Evolutionary conservation across 1,140 invertebrate genomes (phyloP), one percentile per base, ranked within the genome.

Genomic region (Thaumetopoea pityocampa): DNA sequence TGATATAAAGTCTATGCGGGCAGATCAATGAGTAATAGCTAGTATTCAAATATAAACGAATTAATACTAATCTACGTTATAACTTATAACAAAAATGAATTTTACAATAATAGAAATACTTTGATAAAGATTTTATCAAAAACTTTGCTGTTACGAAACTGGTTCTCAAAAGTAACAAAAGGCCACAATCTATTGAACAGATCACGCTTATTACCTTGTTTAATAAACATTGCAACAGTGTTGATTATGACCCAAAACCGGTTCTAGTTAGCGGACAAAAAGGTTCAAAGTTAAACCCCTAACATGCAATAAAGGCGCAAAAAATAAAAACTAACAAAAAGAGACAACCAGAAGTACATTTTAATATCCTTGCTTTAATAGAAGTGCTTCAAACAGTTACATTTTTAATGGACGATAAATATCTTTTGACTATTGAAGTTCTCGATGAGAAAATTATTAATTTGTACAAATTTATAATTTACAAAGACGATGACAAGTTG

Each of bases 211-310:
- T 79, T 79, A 71, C 61, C 67, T 72, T 77, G 76, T 79, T 77
- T 78, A 77, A 80, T 82, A 82, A 82, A 81, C 66, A 76, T 76
- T 61, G 72, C 72, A 77, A 82, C 78, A 77, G 51, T 72, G 73
- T 79, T 70, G 67, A 70, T 79, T 68, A 67, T 62, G 59, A 27
- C 43, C 29, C 4, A 14, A 67, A 71, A 77, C 78, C 37, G 43
- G 76, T 76, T 76, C 49, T 3, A 15, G 30, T 10, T 18, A 10
- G 50, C 40, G 45, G 29, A 70, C 58, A 53, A 63, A 63, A 59
- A 33, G 54, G 48, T 57, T 45, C 49, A 44, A 32, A 34, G 44
- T 50, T 44, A 38, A 29, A 27, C 38, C 38, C 47, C 15, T 35
- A 43, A 42, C 26, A 60, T 51, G 36, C 63, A 61, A 69, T 52